Base-by-base conservation (phyloP, 2,113 vertebrate genomes). In the Furnarius figulus region DNA sequence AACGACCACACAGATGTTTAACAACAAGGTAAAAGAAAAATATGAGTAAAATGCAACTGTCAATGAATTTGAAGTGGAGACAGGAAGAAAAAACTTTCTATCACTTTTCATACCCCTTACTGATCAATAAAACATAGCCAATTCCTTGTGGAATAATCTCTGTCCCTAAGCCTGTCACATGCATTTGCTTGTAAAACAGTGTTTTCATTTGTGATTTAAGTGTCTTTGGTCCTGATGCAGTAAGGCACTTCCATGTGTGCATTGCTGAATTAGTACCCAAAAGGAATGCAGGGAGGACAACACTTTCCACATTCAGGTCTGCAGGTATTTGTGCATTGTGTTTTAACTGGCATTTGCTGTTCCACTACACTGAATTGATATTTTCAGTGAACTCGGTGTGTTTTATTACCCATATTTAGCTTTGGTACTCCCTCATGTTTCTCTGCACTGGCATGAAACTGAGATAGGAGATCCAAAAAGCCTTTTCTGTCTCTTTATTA, bases 381-480 rank as follows among this genome's bases (percentile, higher is more conserved):
- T 6, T 40, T 80, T 59, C 68, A 52, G 63, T 65, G n/a, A 73
- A 11, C 52, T 75, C 77, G 63, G 62, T 75, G 71, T 91, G 37
- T 58, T 97, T 92, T 89, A 81, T 85, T 92, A 85, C 83, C 94
- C 53, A 14, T 53, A 81, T 96, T 90, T 85, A 76, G 73, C 84
- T 62, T 62, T 90, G 33, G 49, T 77, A 31, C 33, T 92, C 68
- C 77, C 46, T 95, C 61, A 15, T 25, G 53, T 92, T 72, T 77
- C 75, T 62, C 63, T 86, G 42, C 50, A 11, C 15, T 50, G 75
- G 47, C 33, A 80, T 37, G 68, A 91, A 70, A 73, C 44, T 42
- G 19, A 77, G 18, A 13, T 15, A 39, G n/a, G 50, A 71, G 19
- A 71, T 88, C 16, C 39, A 93, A 30, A 7, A 67, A n/a, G 17